Conservation (phyloP, 2,797 vertebrate species). For the Argentina silus region DNA sequence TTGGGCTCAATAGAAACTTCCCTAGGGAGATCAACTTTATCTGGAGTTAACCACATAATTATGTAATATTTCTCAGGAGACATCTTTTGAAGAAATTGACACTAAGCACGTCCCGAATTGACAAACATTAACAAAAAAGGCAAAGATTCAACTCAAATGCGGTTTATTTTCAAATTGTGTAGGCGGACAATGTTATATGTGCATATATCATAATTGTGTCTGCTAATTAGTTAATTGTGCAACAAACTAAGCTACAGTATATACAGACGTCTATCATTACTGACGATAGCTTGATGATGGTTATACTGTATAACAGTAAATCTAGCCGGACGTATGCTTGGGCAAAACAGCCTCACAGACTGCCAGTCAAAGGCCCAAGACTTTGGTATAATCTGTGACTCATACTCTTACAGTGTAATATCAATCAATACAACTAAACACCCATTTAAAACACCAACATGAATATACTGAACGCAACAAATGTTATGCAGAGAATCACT, state of each 20-base stretch:
- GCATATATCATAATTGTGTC: slow-evolving; percentile 72
- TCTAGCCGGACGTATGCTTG: slow-evolving; percentile 73
- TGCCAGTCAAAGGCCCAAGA: slow-evolving; percentile 62
- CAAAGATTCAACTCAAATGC: slow-evolving; percentile 70
- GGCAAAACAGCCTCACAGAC: slow-evolving; percentile 59
- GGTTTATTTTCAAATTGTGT: slow-evolving; percentile 79
- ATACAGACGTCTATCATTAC: slow-evolving; percentile 76
- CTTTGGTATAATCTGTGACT: slow-evolving; percentile 75
- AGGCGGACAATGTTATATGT: slow-evolving; percentile 78
- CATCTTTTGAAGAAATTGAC: too few species aligned
- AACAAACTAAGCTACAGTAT: slow-evolving; percentile 80
- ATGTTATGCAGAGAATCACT: slow-evolving; percentile 70
- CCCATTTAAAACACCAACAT: slow-evolving; percentile 79
- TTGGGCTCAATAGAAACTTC: too few species aligned
- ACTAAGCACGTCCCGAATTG: not conserved
- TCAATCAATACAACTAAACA: slow-evolving; percentile 80
- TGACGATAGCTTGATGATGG: slow-evolving; percentile 72
- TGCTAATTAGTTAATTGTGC: slow-evolving; percentile 69
- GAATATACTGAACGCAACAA: slow-evolving; percentile 78
- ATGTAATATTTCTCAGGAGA: not conserved
- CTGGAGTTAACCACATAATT: too few species aligned
- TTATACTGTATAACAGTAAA: slow-evolving; percentile 82
- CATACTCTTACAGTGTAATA: slow-evolving; percentile 78
- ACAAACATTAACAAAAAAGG: slow-evolving; percentile 27
- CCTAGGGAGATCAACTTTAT: not conserved